Evolutionary conservation across 2,113 vertebrate species (phyloP), one percentile per base, ranked within the genome.

Genomic region (Etia nguti): DNA sequence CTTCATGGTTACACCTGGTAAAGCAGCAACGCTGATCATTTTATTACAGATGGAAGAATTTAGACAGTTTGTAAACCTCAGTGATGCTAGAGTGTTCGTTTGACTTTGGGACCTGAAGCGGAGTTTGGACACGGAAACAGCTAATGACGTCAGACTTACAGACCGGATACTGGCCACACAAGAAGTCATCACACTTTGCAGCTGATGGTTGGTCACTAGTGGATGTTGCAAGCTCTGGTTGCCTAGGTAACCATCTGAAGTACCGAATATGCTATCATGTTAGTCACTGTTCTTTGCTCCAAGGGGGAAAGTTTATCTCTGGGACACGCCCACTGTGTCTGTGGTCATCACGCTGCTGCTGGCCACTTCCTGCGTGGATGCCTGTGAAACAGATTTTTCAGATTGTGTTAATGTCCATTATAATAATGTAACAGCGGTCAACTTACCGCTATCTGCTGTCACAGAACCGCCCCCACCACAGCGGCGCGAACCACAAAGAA

Each of bases 1-100:
- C 54, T 13, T 7, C 2, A 56, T 24, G 2, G 54, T 24, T 56
- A 56, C 54, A 56, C 22, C 55, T 56, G 55, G 22, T 26, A 4
- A 13, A 56, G 22, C 11, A 56, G 55, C 22, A 13, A 56, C 6
- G 0, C 55, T 26, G 6, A 8, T 56, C 0, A 26, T 26, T 24
- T 56, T 56, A 26, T 56, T 24, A 26, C 0, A 56, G 54, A 24
- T 57, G 12, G 15, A 57, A 57, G 6, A 57, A 1, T 57, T 57
- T 26, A 26, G 22, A 57, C 1, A 26, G 55, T 57, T 26, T 56
- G 6, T 56, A 26, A 56, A 11, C 13, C 24, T 57, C 55, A 57
- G 55, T 15, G 55, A 57, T 57, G 55, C 1, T 0, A 6, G 11
- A 3, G 12, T 56, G 55, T 56, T 56, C 1, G 2, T 56, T 56